These are phyloP conservation scores for Napeogenes inachia DNA, from an alignment of 2,888 invertebrate genomes.

Conservation along the genomic window DNA sequence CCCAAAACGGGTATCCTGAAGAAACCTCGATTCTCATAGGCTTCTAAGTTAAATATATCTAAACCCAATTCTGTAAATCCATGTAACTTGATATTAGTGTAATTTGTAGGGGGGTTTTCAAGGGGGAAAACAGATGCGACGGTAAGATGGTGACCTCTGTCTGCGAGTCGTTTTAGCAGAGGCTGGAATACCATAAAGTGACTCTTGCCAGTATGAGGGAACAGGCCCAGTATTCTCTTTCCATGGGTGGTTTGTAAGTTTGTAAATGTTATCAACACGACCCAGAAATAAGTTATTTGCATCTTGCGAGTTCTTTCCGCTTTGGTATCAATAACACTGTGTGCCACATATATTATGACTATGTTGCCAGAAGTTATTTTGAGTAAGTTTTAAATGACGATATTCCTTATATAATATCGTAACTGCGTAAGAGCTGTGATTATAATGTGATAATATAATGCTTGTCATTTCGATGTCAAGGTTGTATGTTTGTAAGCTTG, in stretches of 20 bases:
- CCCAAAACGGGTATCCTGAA: neutral
- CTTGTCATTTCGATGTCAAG: no score
- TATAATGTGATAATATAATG: no score
- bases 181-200: slow-evolving; percentile 80
- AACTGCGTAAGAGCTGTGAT: no score
- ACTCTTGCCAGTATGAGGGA: slow-evolving; percentile 79
- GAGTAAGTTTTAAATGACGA: no score
- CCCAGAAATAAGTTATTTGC: neutral
- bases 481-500: no score
- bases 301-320: neutral
- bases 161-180: slow-evolving; percentile 72
- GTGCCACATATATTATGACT: no score
- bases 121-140: slow-evolving; percentile 61
- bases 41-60: neutral
- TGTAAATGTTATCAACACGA: neutral
- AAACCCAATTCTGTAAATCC: neutral
- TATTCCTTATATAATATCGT: no score
- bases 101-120: neutral
- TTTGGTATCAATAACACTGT: no score
- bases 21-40: neutral
- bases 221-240: slow-evolving; percentile 76
- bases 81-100: neutral
- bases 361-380: no score
- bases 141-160: slow-evolving; percentile 79
- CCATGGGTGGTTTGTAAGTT: neutral